These are phyloP conservation scores for Anhinga anhinga DNA, from an alignment of 2,113 vertebrate genomes.

Conservation along the genomic window DNA sequence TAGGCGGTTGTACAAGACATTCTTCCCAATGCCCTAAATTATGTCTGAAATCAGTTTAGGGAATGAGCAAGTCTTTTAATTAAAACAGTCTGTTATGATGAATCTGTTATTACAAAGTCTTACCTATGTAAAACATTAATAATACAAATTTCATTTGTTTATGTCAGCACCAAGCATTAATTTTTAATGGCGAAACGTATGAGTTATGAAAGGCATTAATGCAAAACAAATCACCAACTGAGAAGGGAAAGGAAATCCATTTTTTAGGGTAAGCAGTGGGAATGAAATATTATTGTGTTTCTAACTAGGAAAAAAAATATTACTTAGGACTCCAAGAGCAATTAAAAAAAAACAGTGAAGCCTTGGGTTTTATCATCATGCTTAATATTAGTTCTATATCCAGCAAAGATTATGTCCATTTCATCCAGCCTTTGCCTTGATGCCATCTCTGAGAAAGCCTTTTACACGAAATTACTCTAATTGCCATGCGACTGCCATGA, in stretches of 20 bases:
- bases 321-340: slow-evolving; percentile 64
- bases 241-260: slow-evolving; percentile 80
- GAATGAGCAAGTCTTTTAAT: slow-evolving; percentile 80
- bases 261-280: slow-evolving; percentile 76
- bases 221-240: slow-evolving; percentile 79
- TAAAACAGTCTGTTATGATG: slow-evolving; percentile 81
- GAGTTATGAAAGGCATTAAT: slow-evolving; percentile 85
- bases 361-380: slow-evolving; percentile 33
- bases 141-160: slow-evolving; percentile 88
- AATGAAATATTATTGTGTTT: slow-evolving; percentile 77
- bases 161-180: slow-evolving; percentile 81
- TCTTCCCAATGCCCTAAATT: slow-evolving; percentile 54
- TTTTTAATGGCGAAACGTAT: slow-evolving; percentile 82
- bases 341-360: slow-evolving; percentile 54
- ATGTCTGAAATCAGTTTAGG: slow-evolving; percentile 72
- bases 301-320: slow-evolving; percentile 57
- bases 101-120: slow-evolving; percentile 83
- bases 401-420: slow-evolving; percentile 1
- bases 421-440: neutral
- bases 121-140: slow-evolving; percentile 87
- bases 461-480: slow-evolving; percentile 50
- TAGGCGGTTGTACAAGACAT: neutral
- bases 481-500: neutral
- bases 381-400: slow-evolving; percentile 26
- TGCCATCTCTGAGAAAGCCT: slow-evolving; percentile 30